Evolutionary conservation across 2,888 invertebrate species (phyloP).

Genomic region (Noctuana brunneofusca): DNA sequence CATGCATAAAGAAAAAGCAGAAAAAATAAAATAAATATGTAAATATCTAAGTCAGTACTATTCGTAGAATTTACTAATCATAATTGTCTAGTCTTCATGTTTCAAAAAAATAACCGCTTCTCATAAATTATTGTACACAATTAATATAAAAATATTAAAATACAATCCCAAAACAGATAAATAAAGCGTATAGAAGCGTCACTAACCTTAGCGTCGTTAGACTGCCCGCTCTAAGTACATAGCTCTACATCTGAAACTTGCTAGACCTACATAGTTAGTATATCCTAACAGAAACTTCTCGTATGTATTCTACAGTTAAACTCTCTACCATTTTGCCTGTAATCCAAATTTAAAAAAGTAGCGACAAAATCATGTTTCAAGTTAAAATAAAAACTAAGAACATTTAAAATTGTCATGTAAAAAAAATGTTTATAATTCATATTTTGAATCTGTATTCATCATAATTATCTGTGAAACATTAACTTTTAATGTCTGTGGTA

Average conservation of each 20-base stretch:
- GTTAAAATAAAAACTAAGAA: too few species aligned
- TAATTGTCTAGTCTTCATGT: too few species aligned
- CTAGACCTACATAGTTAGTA: background rate
- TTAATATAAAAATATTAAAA: background rate
- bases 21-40: background rate
- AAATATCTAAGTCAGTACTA: background rate
- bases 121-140: background rate
- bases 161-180: conserved; percentile 17
- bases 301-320: background rate
- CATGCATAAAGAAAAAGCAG: background rate
- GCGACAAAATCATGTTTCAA: too few species aligned
- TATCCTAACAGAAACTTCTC: background rate
- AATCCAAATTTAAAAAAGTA: background rate
- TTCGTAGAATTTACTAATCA: background rate
- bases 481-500: background rate
- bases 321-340: too few species aligned
- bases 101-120: background rate
- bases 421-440: background rate
- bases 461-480: background rate
- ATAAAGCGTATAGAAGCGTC: conserved; percentile 42
- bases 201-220: conserved; percentile 55
- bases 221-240: conserved; percentile 26
- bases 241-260: conserved; percentile 27
- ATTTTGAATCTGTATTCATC: background rate
- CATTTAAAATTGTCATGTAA: too few species aligned